A percentile compares a stretch with the other conserved stretches of the same genome.
These are phyloP conservation scores for Sinonovacula constricta DNA, from an alignment of 1,140 invertebrate species.

Conservation along the genomic window DNA sequence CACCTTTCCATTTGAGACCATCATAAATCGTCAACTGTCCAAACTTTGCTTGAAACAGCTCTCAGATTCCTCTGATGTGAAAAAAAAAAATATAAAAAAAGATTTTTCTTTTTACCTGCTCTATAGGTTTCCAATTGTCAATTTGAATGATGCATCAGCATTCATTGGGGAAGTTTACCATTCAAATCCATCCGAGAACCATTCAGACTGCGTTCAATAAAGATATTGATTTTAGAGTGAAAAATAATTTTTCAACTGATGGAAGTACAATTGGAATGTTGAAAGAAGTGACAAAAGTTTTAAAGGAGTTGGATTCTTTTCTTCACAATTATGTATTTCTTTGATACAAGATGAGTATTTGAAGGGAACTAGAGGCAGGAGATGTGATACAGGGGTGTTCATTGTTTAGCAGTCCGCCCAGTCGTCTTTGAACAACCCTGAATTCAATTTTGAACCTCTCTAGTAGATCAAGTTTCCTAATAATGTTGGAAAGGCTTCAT, in stretches of 20 bases:
- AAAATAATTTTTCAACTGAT: conserved; percentile 39
- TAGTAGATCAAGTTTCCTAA: conserved; percentile 41
- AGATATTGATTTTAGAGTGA: conserved; percentile 33
- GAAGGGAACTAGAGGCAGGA: conserved; percentile 17
- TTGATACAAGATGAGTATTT: conserved; percentile 43
- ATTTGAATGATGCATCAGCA: background rate
- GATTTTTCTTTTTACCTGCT: background rate
- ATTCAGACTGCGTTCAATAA: conserved; percentile 29
- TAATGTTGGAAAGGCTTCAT: conserved; percentile 21
- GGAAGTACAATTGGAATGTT: conserved; percentile 15
- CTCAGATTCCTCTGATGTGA: too few species aligned
- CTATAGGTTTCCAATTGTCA: background rate
- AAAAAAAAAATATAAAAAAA: too few species aligned
- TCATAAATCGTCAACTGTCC: too few species aligned
- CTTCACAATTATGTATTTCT: conserved; percentile 29
- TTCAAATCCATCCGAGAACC: too few species aligned
- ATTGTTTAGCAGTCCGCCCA: conserved; percentile 41
- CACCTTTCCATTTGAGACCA: too few species aligned
- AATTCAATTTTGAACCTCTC: conserved; percentile 18
- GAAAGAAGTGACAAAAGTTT: conserved; percentile 29
- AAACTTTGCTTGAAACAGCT: too few species aligned
- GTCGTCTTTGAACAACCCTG: conserved; percentile 19
- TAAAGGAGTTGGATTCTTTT: conserved; percentile 18
- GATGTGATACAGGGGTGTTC: conserved; percentile 21
- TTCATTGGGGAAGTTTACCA: too few species aligned